These are phyloP conservation scores for Acanthurus lineatus DNA, from an alignment of 2,797 vertebrate species.

Conservation along the genomic window DNA sequence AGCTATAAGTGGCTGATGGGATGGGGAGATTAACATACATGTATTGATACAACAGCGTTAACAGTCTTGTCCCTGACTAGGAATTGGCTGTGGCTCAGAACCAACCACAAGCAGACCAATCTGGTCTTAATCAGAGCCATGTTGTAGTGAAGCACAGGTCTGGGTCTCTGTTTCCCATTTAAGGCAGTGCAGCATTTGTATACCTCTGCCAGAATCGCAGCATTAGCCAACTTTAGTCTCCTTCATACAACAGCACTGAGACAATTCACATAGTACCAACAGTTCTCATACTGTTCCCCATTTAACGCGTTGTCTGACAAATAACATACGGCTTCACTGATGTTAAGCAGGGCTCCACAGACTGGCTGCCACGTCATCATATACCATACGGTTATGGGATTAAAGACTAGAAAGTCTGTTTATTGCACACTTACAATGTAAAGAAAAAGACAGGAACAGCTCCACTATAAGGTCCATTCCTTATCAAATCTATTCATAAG, in stretches of 20 bases:
- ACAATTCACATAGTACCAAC: conserved; percentile 59
- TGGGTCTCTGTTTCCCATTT: conserved; percentile 86
- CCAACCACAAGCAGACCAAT: conserved; percentile 77
- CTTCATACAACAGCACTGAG: conserved; percentile 73
- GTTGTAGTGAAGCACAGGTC: conserved; percentile 82
- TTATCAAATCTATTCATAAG: conserved; percentile 46
- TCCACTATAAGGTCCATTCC: neutral
- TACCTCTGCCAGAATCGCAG: conserved; percentile 77
- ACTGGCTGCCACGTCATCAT: neutral
- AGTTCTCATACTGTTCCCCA: conserved; percentile 40
- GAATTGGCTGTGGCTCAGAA: conserved; percentile 78
- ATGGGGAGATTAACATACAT: conserved; percentile 45
- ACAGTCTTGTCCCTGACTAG: conserved; percentile 72
- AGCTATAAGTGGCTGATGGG: conserved; percentile 33
- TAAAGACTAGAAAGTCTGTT: conserved; percentile 8
- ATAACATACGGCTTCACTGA: conserved; percentile 21
- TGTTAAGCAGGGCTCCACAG: conserved; percentile 8
- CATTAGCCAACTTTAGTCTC: conserved; percentile 74
- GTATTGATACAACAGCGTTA: conserved; percentile 57
- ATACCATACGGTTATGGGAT: neutral
- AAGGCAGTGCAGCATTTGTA: conserved; percentile 83
- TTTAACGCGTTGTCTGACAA: conserved; percentile 34
- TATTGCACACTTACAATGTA: conserved; percentile 11
- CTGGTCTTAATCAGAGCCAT: conserved; percentile 87
- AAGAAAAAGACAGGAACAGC: conserved; percentile 11